Conservation (phyloP, 2,113 vertebrate genomes). For the Neodon shergylaensis region DNA sequence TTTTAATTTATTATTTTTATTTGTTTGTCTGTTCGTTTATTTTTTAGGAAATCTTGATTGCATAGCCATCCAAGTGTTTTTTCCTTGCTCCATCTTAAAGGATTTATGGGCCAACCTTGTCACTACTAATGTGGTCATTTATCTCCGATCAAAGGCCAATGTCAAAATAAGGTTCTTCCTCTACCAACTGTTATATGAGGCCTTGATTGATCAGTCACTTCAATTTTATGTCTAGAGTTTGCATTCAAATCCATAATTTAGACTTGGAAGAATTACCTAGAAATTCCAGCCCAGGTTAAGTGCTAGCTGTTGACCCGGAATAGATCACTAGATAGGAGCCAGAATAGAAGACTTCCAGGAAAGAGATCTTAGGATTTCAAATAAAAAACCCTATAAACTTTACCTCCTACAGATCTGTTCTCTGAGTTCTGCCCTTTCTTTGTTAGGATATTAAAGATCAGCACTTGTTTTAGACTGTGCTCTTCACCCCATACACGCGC, state of each 20-base stretch:
- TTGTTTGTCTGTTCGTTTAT: too few relatives aligned
- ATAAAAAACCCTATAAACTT: background rate
- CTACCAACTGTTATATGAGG: background rate
- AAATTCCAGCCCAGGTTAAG: background rate
- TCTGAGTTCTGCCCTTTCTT: background rate
- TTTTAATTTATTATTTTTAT: background rate
- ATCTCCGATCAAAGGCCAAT: background rate
- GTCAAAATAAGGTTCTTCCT: background rate
- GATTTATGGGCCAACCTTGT: background rate
- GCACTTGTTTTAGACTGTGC: background rate
- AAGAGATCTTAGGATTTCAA: background rate
- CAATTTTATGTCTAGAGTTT: constrained; percentile 41
- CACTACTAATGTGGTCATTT: background rate
- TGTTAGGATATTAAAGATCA: background rate
- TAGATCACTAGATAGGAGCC: background rate
- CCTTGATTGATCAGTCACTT: background rate
- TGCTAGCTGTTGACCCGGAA: background rate
- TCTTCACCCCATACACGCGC: background rate
- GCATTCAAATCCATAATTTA: background rate
- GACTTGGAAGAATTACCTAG: background rate
- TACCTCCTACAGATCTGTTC: background rate
- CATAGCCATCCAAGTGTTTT: background rate
- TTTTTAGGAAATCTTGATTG: background rate
- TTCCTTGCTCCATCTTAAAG: background rate
- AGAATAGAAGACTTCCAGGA: background rate